Percentiles rank a stretch among this genome's conserved stretches.
Evolutionary conservation across 2,888 invertebrate species (phyloP).

Genomic region (Ptychoptera albimana): DNA sequence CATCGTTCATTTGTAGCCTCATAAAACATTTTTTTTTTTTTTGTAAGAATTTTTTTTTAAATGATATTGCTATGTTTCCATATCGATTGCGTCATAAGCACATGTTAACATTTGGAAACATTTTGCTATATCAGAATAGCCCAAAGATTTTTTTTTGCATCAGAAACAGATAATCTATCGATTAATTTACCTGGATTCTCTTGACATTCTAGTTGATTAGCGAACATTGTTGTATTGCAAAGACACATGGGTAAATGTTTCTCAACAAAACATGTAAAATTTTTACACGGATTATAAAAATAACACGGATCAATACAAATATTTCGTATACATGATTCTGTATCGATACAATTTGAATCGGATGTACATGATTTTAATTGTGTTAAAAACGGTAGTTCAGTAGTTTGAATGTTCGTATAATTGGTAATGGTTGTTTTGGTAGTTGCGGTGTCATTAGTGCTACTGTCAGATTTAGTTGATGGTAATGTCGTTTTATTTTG

Average conservation of each 20-base stretch:
- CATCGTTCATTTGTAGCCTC: too few relatives aligned
- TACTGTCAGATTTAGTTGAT: constrained; percentile 6
- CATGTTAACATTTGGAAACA: background rate
- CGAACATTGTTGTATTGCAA: constrained; percentile 32
- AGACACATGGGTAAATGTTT: constrained; percentile 39
- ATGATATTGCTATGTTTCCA: background rate
- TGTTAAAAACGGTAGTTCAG: background rate
- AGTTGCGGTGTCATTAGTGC: background rate
- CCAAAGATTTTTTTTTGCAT: constrained; percentile 1
- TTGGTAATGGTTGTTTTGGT: background rate
- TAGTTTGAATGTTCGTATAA: background rate
- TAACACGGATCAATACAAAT: constrained; percentile 37
- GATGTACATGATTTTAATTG: constrained; percentile 14
- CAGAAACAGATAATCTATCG: background rate
- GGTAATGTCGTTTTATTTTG: constrained; percentile 7
- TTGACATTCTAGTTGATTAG: constrained; percentile 37
- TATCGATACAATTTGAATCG: constrained; percentile 27
- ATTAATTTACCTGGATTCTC: constrained; percentile 40
- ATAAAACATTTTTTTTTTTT: too few relatives aligned
- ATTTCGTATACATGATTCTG: constrained; percentile 33
- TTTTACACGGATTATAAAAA: constrained; percentile 29
- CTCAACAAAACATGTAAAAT: constrained; percentile 33
- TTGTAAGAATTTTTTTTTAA: too few relatives aligned
- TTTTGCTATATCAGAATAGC: background rate
- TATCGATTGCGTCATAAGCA: background rate